Percentiles rank a stretch among this genome's conserved stretches.
Evolutionary conservation across 2,113 vertebrate species (phyloP).

Genomic region (Xiphorhynchus elegans): DNA sequence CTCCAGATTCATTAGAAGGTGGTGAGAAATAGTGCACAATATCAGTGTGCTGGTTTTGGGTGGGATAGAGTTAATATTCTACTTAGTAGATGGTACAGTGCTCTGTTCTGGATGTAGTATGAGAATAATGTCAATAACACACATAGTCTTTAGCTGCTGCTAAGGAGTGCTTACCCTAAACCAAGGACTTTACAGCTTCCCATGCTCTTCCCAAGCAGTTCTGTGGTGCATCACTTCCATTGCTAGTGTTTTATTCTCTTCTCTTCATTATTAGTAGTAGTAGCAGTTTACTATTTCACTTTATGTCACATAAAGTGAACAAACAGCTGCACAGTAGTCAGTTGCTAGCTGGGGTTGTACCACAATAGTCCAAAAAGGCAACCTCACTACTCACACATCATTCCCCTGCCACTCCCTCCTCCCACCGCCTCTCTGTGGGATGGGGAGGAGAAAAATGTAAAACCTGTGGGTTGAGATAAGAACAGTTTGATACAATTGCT

Average conservation of each 20-base stretch:
- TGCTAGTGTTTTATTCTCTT: neutral
- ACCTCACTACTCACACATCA: neutral
- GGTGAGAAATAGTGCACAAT: neutral
- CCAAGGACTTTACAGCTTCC: neutral
- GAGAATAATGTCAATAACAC: neutral
- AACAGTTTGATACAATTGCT: neutral
- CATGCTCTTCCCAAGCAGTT: neutral
- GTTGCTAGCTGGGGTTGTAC: neutral
- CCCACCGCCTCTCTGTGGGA: neutral
- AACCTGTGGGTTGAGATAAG: neutral
- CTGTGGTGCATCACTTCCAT: neutral
- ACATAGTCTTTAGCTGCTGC: neutral
- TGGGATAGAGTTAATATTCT: neutral
- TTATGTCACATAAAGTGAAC: neutral
- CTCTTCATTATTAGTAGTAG: neutral
- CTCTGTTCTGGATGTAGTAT: neutral
- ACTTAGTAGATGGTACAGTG: neutral
- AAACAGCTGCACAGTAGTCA: neutral
- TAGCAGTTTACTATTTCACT: neutral
- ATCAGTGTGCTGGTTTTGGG: neutral
- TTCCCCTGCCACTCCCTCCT: neutral
- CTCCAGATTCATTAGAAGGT: neutral
- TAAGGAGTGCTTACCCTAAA: neutral
- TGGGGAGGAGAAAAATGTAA: neutral
- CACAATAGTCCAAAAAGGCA: neutral